These are phyloP conservation scores for Polyergus mexicanus DNA, from an alignment of 1,140 invertebrate species.

Conservation along the genomic window DNA sequence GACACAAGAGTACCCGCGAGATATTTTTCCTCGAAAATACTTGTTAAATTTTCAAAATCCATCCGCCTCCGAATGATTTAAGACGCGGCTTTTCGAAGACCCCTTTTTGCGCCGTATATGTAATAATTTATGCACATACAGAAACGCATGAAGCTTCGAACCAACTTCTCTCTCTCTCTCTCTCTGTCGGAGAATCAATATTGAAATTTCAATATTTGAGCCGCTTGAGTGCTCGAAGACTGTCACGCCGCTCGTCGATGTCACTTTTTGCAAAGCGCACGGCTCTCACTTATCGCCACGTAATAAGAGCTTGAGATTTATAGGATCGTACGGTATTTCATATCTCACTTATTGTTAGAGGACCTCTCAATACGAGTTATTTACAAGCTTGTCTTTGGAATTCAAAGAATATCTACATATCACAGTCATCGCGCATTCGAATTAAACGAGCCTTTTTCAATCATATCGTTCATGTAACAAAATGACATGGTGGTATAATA, in stretches of 20 bases:
- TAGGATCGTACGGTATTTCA: neutral
- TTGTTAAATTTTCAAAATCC: slow-evolving; percentile 23
- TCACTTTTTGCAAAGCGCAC: slow-evolving; percentile 42
- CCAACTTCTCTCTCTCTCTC: neutral
- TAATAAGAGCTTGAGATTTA: slow-evolving; percentile 43
- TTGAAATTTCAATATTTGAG: slow-evolving; percentile 57
- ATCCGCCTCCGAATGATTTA: slow-evolving; percentile 1
- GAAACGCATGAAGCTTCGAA: neutral
- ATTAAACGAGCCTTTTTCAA: neutral
- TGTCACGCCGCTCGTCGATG: slow-evolving; percentile 23
- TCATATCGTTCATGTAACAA: slow-evolving; percentile 27
- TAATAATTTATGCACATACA: slow-evolving; percentile 55
- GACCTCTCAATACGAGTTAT: neutral
- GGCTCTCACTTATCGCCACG: neutral
- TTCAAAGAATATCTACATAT: neutral
- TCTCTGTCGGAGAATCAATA: slow-evolving; percentile 48
- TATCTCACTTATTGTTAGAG: neutral
- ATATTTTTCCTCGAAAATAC: neutral
- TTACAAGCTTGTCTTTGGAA: slow-evolving; percentile 18
- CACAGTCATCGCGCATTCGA: neutral
- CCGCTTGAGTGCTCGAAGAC: slow-evolving; percentile 38
- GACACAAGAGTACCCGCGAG: neutral
- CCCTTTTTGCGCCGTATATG: neutral
- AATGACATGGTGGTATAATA: slow-evolving; percentile 13
- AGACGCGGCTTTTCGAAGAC: slow-evolving; percentile 10